Percentiles rank a stretch among this genome's conserved stretches.
Evolutionary conservation across 1,140 invertebrate species (phyloP).

Genomic region (Bicyclus anynana): DNA sequence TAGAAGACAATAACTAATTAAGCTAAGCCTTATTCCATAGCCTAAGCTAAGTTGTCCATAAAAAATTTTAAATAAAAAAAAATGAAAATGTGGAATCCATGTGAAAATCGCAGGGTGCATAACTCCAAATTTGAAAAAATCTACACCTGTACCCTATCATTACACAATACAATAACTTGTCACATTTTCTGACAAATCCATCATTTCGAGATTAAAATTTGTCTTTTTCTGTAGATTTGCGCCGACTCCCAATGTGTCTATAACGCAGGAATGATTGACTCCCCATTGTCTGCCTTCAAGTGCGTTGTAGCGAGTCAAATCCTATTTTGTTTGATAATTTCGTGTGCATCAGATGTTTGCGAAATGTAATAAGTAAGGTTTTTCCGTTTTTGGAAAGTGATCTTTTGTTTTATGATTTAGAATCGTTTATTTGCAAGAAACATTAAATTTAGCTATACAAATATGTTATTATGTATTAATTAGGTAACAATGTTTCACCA

Average conservation of each 20-base stretch:
- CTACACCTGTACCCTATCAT: slow-evolving; percentile 24
- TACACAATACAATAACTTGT: slow-evolving; percentile 24
- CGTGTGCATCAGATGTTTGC: slow-evolving; percentile 23
- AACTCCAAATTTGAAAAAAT: neutral
- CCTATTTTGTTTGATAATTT: slow-evolving; percentile 66
- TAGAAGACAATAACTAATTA: too few species aligned
- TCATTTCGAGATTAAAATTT: slow-evolving; percentile 61
- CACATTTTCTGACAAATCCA: slow-evolving; percentile 46
- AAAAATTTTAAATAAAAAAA: too few species aligned
- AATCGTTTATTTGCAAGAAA: too few species aligned
- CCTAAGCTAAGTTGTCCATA: too few species aligned
- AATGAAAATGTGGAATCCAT: too few species aligned
- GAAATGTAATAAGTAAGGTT: slow-evolving; percentile 34
- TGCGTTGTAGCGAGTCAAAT: slow-evolving; percentile 50
- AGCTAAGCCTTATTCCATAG: too few species aligned
- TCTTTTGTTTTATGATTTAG: neutral
- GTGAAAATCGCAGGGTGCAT: slow-evolving; percentile 2
- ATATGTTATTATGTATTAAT: too few species aligned
- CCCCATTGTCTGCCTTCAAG: slow-evolving; percentile 50
- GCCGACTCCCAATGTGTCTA: slow-evolving; percentile 29
- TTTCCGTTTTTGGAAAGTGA: slow-evolving; percentile 7
- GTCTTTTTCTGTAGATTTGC: slow-evolving; percentile 40
- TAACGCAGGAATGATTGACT: slow-evolving; percentile 73
- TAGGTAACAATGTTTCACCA: too few species aligned
- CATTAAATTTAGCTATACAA: too few species aligned